These are phyloP conservation scores for Delia radicum DNA, from an alignment of 1,140 invertebrate genomes.

Conservation along the genomic window DNA sequence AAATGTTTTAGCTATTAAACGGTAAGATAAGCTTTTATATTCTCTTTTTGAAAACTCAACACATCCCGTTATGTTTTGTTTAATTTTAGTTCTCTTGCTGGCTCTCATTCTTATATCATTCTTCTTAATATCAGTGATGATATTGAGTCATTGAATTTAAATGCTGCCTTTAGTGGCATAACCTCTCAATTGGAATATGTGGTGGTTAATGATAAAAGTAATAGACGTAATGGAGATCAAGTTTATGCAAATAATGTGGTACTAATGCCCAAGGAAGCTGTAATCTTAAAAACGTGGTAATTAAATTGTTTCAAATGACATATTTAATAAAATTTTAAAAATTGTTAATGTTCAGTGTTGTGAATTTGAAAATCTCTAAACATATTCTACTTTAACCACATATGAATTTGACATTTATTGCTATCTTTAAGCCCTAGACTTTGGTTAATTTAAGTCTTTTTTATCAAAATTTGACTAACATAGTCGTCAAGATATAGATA, in stretches of 20 bases:
- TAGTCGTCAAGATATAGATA: no score
- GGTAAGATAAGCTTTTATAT: conserved; percentile 33
- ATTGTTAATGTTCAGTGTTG: no score
- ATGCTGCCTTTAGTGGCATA: conserved; percentile 36
- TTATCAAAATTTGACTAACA: no score
- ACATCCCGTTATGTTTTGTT: background rate
- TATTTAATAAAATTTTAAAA: background rate
- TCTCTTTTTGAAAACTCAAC: background rate
- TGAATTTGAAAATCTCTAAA: no score
- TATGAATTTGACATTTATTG: no score
- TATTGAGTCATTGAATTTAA: conserved; percentile 43
- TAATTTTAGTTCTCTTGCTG: conserved; percentile 35
- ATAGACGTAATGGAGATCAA: conserved; percentile 44
- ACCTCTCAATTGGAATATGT: conserved; percentile 38
- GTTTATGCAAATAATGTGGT: conserved; percentile 39
- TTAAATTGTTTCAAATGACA: conserved; percentile 28
- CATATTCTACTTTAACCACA: no score
- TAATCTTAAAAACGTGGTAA: conserved; percentile 47
- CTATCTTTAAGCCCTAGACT: no score
- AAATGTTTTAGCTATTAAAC: conserved; percentile 48
- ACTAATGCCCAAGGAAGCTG: conserved; percentile 49
- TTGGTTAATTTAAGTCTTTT: no score
- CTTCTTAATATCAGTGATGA: conserved; percentile 44
- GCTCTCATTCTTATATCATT: conserved; percentile 39
- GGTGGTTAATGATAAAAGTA: conserved; percentile 44